Evolutionary conservation across 2,888 invertebrate species (phyloP).

Genomic region (Dynastes tityus): DNA sequence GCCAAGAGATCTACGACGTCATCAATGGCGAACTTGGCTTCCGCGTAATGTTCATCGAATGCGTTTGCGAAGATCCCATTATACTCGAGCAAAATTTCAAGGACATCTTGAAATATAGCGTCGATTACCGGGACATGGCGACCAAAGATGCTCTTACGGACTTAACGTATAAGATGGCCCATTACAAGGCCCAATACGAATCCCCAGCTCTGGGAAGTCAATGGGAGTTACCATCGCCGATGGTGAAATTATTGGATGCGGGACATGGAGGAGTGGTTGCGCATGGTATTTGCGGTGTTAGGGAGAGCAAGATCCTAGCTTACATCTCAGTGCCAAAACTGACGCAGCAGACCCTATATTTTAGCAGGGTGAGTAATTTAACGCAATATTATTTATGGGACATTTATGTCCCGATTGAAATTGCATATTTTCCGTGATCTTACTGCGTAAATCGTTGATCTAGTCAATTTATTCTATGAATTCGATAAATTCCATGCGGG

Average conservation of each 20-base stretch:
- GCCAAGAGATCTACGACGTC: slow-evolving; percentile 83
- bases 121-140: slow-evolving; percentile 89
- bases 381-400: not conserved
- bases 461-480: too few relatives aligned
- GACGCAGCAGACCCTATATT: slow-evolving; percentile 89
- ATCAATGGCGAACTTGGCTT: slow-evolving; percentile 83
- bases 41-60: slow-evolving; percentile 93
- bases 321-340: slow-evolving; percentile 91
- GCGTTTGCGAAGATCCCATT: slow-evolving; percentile 87
- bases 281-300: slow-evolving; percentile 82
- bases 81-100: slow-evolving; percentile 82
- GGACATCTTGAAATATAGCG: slow-evolving; percentile 89
- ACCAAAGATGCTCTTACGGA: slow-evolving; percentile 86
- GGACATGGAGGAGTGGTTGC: slow-evolving; percentile 81
- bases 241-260: slow-evolving; percentile 73
- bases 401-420: not conserved
- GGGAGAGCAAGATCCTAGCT: slow-evolving; percentile 88
- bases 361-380: slow-evolving; percentile 84
- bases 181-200: slow-evolving; percentile 88
- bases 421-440: not conserved
- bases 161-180: slow-evolving; percentile 85
- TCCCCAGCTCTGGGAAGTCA: slow-evolving; percentile 76
- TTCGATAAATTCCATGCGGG: too few relatives aligned
- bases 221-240: slow-evolving; percentile 71
- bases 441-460: too few relatives aligned